These are phyloP conservation scores for Oncorhynchus mykiss DNA, from an alignment of 2,113 vertebrate genomes.

Conservation along the genomic window DNA sequence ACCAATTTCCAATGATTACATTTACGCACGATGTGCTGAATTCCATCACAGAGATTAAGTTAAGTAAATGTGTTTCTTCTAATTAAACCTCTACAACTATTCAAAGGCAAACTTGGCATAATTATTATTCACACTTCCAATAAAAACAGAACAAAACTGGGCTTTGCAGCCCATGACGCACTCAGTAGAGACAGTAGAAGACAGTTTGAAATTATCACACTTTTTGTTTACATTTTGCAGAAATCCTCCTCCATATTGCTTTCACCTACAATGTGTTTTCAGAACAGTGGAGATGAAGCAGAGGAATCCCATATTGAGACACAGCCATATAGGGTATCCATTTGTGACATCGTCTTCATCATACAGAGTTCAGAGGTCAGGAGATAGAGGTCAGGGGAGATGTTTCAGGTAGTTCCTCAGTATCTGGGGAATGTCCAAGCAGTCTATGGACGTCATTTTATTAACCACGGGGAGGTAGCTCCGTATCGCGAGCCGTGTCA, in stretches of 20 bases:
- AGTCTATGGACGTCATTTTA: constrained; percentile 54
- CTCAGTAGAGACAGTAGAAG: neutral
- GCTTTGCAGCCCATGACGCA: neutral
- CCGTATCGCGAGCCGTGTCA: constrained; percentile 78
- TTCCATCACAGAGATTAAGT: neutral
- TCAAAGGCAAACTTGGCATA: neutral
- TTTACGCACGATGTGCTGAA: neutral
- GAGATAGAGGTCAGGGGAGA: constrained; percentile 51
- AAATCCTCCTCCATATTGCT: neutral
- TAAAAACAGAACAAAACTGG: constrained; percentile 15
- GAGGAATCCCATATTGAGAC: neutral
- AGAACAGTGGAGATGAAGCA: no score
- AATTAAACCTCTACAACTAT: neutral
- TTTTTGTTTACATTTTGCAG: neutral
- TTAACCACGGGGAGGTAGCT: constrained; percentile 64
- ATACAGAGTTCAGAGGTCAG: constrained; percentile 41
- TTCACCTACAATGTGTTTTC: no score
- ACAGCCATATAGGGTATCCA: neutral
- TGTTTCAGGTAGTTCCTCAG: constrained; percentile 86
- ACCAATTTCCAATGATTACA: neutral
- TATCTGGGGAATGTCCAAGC: constrained; percentile 79
- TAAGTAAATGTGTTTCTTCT: neutral
- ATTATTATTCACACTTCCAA: neutral
- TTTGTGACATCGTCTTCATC: no score
- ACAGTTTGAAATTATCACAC: no score